Conservation (phyloP, 2,797 vertebrate genomes). For the Pogoniulus pusillus region DNA sequence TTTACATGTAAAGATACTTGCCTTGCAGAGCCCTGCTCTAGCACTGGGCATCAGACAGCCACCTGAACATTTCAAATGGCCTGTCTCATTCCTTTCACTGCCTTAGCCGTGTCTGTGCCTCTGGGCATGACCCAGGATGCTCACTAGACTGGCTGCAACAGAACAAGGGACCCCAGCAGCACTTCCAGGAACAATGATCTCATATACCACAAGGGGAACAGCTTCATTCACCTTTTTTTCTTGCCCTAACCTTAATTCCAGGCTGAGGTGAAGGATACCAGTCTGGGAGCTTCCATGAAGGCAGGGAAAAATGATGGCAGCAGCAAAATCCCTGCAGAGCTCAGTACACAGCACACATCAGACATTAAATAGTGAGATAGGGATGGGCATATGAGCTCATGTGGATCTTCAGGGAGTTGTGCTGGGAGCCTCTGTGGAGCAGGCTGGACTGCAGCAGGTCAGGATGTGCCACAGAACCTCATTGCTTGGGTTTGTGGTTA, state of each 20-base stretch:
- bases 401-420: not conserved
- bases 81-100: not conserved
- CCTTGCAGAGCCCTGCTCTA: not conserved
- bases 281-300: not conserved
- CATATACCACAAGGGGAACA: rapidly evolving
- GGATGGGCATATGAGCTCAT: not conserved
- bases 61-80: not conserved
- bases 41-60: not conserved
- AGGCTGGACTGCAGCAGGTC: not conserved
- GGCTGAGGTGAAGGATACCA: not conserved
- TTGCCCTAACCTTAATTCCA: not conserved
- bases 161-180: not conserved
- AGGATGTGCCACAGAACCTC: not conserved
- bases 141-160: not conserved
- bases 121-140: not conserved
- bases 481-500: not conserved
- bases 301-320: no score
- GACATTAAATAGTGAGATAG: not conserved
- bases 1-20: not conserved
- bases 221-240: not conserved
- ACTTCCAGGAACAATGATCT: not conserved
- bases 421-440: not conserved
- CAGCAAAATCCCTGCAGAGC: not conserved
- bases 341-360: rapidly evolving
- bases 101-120: not conserved